These are phyloP conservation scores for Formica selysi DNA, from an alignment of 1,140 invertebrate genomes.

Conservation along the genomic window DNA sequence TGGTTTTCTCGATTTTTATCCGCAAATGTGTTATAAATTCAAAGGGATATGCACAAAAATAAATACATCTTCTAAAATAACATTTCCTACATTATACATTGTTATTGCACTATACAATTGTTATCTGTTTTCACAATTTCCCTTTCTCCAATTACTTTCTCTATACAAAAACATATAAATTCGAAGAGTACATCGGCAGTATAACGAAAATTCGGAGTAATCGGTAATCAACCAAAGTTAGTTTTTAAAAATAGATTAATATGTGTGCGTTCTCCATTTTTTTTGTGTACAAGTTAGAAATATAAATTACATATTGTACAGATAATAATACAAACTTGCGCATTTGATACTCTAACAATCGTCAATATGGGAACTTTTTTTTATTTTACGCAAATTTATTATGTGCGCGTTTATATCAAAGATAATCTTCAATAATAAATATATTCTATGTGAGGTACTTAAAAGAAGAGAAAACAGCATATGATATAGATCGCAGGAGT, in stretches of 20 bases:
- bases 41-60: constrained; percentile 67
- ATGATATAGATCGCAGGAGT: constrained; percentile 13
- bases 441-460: constrained; percentile 29
- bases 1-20: not conserved
- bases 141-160: not conserved
- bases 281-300: constrained; percentile 74
- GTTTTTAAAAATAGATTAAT: constrained; percentile 48
- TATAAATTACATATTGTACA: constrained; percentile 73
- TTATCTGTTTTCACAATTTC: constrained; percentile 40
- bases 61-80: constrained; percentile 51
- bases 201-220: constrained; percentile 45
- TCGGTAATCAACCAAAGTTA: constrained; percentile 49
- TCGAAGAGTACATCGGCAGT: constrained; percentile 21
- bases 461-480: constrained; percentile 24
- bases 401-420: too few relatives aligned
- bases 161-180: constrained; percentile 38
- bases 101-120: constrained; percentile 51
- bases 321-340: constrained; percentile 63
- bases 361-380: not conserved
- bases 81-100: constrained; percentile 20
- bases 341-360: constrained; percentile 29
- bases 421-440: constrained; percentile 26
- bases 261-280: not conserved
- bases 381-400: not conserved
- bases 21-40: constrained; percentile 47